Percentiles rank a stretch among this genome's conserved stretches.
Evolutionary conservation across 2,113 vertebrate species (phyloP).

Genomic region (Megaceryle maxima): DNA sequence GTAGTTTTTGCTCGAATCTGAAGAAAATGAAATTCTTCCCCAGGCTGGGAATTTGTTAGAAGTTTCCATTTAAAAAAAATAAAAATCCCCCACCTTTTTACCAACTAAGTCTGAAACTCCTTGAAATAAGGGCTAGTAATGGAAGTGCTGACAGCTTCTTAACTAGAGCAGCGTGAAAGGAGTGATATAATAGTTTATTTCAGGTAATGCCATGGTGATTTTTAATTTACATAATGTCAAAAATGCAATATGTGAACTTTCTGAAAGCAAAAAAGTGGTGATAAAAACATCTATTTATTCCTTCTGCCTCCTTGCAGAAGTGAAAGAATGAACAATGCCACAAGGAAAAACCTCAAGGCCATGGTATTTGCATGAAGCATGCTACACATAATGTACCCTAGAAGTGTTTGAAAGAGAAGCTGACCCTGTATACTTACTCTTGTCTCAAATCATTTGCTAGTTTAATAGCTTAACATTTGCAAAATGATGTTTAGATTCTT

Average conservation of each 20-base stretch:
- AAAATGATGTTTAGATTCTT: conserved; percentile 54
- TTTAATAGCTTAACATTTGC: conserved; percentile 67
- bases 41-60: not conserved
- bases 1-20: not conserved
- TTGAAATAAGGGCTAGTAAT: conserved; percentile 41
- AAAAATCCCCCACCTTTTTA: not conserved
- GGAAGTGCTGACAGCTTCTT: conserved; percentile 58
- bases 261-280: conserved; percentile 46
- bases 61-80: not conserved
- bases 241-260: conserved; percentile 55
- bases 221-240: conserved; percentile 63
- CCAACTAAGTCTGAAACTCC: conserved; percentile 34
- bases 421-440: conserved; percentile 32
- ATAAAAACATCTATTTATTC: conserved; percentile 69
- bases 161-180: conserved; percentile 53
- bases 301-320: conserved; percentile 28
- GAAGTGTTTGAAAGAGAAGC: conserved; percentile 42
- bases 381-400: conserved; percentile 9
- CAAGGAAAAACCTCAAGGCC: conserved; percentile 44
- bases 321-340: conserved; percentile 33
- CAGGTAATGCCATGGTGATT: conserved; percentile 43
- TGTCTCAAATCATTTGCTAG: conserved; percentile 64
- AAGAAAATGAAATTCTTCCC: not conserved
- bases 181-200: conserved; percentile 58
- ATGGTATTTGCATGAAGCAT: conserved; percentile 7